phyloP scores from a whole-genome alignment of 2,888 invertebrate genomes.

The Xestobium rufovillosum region DNA sequence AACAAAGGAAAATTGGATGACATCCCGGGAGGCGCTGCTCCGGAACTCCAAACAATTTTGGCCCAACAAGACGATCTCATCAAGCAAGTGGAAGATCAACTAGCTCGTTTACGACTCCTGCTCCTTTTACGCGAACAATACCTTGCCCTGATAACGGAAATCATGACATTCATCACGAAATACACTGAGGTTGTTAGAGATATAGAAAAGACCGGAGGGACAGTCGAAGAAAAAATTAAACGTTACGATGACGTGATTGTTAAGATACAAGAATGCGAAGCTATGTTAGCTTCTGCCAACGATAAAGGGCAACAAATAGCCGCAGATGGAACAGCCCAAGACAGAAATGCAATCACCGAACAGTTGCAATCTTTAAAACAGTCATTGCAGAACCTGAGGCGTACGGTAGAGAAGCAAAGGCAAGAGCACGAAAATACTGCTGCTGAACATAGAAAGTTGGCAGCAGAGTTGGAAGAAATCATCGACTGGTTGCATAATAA shows the following conservation, averaged over 20 bases:
- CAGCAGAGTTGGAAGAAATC: constrained; percentile 73
- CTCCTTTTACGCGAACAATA: constrained; percentile 81
- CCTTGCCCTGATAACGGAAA: constrained; percentile 77
- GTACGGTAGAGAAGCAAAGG: constrained; percentile 76
- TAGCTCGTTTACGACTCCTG: constrained; percentile 70
- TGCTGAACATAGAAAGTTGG: constrained; percentile 80
- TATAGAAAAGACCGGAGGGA: constrained; percentile 75
- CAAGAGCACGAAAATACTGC: constrained; percentile 83
- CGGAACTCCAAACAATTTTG: constrained; percentile 71
- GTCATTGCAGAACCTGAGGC: constrained; percentile 68
- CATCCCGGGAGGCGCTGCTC: constrained; percentile 66
- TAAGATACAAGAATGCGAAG: constrained; percentile 87
- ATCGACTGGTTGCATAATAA: constrained; percentile 77
- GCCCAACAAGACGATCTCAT: constrained; percentile 81
- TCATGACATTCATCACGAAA: constrained; percentile 78
- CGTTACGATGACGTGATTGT: constrained; percentile 78
- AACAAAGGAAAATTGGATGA: constrained; percentile 72
- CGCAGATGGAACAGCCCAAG: constrained; percentile 79
- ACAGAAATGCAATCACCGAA: constrained; percentile 80
- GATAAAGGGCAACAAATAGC: constrained; percentile 93
- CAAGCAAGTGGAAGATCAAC: constrained; percentile 76
- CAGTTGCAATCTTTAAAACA: constrained; percentile 81
- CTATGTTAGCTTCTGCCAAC: constrained; percentile 73
- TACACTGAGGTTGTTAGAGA: constrained; percentile 79
- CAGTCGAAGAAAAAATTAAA: constrained; percentile 79